Evolutionary conservation across 2,888 invertebrate genomes (phyloP).

Genomic region (Cheilosia scutellata): DNA sequence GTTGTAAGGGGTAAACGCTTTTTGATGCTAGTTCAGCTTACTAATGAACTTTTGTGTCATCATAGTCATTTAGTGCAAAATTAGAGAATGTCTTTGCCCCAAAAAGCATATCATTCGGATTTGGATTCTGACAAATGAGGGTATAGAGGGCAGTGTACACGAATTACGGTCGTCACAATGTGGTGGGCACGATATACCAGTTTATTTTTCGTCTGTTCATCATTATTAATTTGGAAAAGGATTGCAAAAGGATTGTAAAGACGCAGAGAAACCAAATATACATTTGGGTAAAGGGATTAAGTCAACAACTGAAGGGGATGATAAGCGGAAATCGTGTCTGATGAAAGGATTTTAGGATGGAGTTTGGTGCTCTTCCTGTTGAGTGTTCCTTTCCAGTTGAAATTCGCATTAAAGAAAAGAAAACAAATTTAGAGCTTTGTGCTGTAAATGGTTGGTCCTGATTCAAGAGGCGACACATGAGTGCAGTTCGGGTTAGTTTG

Average conservation of each 20-base stretch:
- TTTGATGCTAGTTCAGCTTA: conserved; percentile 70
- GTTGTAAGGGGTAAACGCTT: conserved; percentile 66
- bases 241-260: conserved; percentile 7
- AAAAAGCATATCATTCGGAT: not conserved
- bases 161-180: conserved; percentile 13
- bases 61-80: conserved; percentile 25
- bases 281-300: conserved; percentile 24
- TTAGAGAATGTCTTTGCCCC: conserved; percentile 1
- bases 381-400: not conserved
- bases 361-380: not conserved
- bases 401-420: not conserved
- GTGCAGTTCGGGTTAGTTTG: no score
- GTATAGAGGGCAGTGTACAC: conserved; percentile 1
- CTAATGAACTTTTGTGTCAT: conserved; percentile 71
- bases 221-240: conserved; percentile 22
- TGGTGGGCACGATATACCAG: conserved; percentile 8
- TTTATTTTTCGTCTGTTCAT: conserved; percentile 33
- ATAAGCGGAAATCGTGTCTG: not conserved
- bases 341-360: not conserved
- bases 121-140: conserved; percentile 52
- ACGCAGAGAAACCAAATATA: not conserved
- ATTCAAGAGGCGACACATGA: no score
- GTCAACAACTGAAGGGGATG: not conserved
- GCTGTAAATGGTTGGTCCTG: no score
- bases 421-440: no score